Base-by-base conservation (phyloP, 2,888 invertebrate species). In the Zaprionus bogoriensis region DNA sequence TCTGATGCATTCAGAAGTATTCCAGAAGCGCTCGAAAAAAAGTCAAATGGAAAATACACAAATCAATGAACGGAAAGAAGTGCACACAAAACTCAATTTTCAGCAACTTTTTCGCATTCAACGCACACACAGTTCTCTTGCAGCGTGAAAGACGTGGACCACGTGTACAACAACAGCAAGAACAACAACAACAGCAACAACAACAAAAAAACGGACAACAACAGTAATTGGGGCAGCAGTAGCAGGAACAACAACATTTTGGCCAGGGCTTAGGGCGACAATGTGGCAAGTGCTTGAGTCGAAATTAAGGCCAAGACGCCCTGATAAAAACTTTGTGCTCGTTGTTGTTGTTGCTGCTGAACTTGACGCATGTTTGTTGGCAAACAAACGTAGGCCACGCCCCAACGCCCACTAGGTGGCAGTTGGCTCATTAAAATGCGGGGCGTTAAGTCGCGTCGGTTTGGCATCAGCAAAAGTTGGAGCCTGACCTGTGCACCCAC, bases 311-410 rank as follows among this genome's bases (percentile, higher is more conserved):
- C 61, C 79, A 72, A 82, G 76, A 85, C 79, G 86, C 73, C 79
- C 67, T 79, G 86, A 85, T 82, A 82, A 81, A 81, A 83, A 83
- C 65, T 80, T 84, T 67, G 12, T 28, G 54, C 38, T n/a, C 48
- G 46, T 27, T 59, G 61, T 30, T 66, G 32, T 9, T 52, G 58
- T 23, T 67, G 44, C 20, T 61, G 72, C 63, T 83, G 72, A 87
- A 77, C 80, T 87, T 87, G 77, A 82, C 77, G 81, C 81, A 87
- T 84, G 85, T 87, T 86, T 82, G 87, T 72, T 77, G 81, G 68
- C 87, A 86, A 81, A 83, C 74, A 83, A 76, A 54, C 69, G 50
- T 54, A 60, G 57, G 67, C 46, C 47, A 53, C 51, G 71, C 51
- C 48, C 28, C n/a, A n/a, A n/a, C n/a, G n/a, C n/a, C n/a, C 36